Percentiles rank a stretch among this genome's conserved stretches.
These are phyloP conservation scores for Archilochus colubris DNA, from an alignment of 2,113 vertebrate genomes.

Conservation along the genomic window DNA sequence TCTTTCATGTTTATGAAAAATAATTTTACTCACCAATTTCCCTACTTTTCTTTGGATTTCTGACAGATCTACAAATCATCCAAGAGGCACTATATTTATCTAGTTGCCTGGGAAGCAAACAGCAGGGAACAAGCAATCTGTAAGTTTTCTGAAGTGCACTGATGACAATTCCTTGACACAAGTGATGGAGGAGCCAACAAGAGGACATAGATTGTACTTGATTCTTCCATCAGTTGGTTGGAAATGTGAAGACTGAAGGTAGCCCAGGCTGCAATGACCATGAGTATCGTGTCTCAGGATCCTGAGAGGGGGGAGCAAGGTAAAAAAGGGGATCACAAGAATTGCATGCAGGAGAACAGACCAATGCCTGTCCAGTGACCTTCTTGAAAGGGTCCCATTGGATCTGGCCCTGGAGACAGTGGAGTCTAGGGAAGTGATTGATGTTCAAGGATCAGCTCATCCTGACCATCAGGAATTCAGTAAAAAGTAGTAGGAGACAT, in stretches of 20 bases:
- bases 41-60: conserved; percentile 15
- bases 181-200: background rate
- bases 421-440: rapidly evolving
- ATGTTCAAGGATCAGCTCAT: background rate
- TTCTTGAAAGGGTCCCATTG: background rate
- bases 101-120: background rate
- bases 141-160: background rate
- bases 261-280: background rate
- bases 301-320: background rate
- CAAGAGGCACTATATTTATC: background rate
- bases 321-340: background rate
- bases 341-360: background rate
- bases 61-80: background rate
- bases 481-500: background rate
- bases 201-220: background rate
- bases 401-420: rapidly evolving
- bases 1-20: background rate
- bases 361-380: background rate
- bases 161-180: background rate
- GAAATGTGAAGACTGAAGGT: background rate
- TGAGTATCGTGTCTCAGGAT: background rate
- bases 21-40: background rate
- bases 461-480: background rate
- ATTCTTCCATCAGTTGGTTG: background rate
- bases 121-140: background rate